phyloP scores from a whole-genome alignment of 2,797 vertebrate species.

The Rhabdophis nuchalis region DNA sequence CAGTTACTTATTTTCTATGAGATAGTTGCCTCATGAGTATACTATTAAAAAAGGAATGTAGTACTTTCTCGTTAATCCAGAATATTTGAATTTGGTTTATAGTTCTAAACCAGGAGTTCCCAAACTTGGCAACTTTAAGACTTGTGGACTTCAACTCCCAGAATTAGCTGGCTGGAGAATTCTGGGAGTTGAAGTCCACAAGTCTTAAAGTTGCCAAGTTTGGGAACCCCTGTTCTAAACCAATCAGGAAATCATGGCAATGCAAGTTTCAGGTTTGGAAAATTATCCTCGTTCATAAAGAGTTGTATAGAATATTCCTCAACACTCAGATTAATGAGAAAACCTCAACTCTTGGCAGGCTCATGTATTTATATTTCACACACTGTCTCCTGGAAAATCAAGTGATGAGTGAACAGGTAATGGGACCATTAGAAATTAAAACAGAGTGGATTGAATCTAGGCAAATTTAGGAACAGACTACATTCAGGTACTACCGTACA shows the following conservation, averaged over 20 bases:
- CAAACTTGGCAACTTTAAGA: too few relatives aligned
- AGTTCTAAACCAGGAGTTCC: neutral
- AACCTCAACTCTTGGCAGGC: neutral
- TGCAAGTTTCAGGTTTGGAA: neutral
- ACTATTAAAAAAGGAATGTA: neutral
- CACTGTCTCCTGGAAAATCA: neutral
- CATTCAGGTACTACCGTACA: neutral
- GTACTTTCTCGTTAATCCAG: neutral
- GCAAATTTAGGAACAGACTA: neutral
- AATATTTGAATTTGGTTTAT: neutral
- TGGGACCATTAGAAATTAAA: neutral
- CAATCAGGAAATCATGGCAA: neutral
- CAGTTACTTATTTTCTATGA: conserved; percentile 6
- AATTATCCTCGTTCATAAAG: neutral
- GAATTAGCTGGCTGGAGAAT: too few relatives aligned
- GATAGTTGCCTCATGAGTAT: neutral
- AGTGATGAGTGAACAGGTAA: neutral
- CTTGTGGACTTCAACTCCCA: too few relatives aligned
- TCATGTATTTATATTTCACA: too few relatives aligned
- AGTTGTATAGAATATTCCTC: neutral
- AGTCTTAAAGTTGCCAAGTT: too few relatives aligned
- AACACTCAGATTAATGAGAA: neutral
- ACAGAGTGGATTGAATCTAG: neutral
- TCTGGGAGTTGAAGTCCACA: too few relatives aligned
- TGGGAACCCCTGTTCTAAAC: too few relatives aligned